Percentiles rank a stretch among this genome's conserved stretches.
Evolutionary conservation across 92 coral and sea anemone genomes (phyloP).

Genomic region (Palythoa grandis): DNA sequence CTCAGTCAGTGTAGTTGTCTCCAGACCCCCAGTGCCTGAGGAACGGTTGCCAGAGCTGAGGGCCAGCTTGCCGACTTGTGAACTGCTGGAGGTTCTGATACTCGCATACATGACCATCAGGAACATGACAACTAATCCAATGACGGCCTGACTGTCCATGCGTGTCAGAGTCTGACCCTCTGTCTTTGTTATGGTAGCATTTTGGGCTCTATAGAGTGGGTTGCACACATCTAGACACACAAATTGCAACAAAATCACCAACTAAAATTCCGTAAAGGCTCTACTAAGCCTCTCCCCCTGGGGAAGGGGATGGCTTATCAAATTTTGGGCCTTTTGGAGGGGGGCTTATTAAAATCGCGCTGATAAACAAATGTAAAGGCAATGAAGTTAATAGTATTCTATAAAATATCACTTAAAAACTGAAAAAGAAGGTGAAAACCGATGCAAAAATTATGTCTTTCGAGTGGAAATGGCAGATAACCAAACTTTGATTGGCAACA

Average conservation of each 20-base stretch:
- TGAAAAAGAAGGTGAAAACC: too few species aligned
- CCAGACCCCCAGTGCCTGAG: conserved; percentile 45
- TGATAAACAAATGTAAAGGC: too few species aligned
- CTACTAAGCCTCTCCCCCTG: too few species aligned
- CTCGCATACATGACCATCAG: conserved; percentile 87
- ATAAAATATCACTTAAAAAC: too few species aligned
- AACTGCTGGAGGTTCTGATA: conserved; percentile 75
- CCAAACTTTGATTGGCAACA: too few species aligned
- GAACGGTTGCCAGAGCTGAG: conserved; percentile 34
- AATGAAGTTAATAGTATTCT: too few species aligned
- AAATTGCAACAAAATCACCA: background rate
- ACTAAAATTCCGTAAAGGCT: too few species aligned
- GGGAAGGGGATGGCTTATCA: too few species aligned
- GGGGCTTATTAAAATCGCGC: too few species aligned
- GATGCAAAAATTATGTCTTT: too few species aligned
- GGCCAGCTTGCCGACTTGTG: conserved; percentile 81
- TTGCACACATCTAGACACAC: conserved; percentile 73
- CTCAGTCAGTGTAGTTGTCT: conserved; percentile 64
- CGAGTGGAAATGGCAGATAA: too few species aligned
- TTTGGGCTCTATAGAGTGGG: conserved; percentile 35
- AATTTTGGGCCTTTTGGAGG: too few species aligned
- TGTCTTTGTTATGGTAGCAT: background rate
- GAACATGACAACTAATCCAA: conserved; percentile 81
- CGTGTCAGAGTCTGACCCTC: conserved; percentile 52
- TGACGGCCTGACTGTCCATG: conserved; percentile 77